These are phyloP conservation scores for Drosophila fulvimacula DNA, from an alignment of 2,888 invertebrate genomes.

Conservation along the genomic window DNA sequence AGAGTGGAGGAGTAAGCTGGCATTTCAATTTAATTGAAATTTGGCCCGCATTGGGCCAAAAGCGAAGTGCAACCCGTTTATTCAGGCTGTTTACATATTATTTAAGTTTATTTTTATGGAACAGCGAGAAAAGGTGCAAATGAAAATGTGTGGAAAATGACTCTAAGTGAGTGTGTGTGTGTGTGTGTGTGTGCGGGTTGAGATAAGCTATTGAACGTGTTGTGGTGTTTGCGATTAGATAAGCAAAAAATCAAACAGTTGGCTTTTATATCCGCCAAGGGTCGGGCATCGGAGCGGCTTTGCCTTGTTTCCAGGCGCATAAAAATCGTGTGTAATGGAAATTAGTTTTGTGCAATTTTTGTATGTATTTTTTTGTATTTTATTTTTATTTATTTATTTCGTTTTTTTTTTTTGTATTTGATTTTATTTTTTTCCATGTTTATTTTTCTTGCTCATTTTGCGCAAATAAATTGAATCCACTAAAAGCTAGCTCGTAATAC, in stretches of 20 bases:
- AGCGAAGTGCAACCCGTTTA: conserved; percentile 53
- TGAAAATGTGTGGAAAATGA: conserved; percentile 38
- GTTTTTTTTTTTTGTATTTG: not conserved
- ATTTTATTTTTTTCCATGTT: no score
- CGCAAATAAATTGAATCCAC: conserved; percentile 52
- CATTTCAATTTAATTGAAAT: conserved; percentile 68
- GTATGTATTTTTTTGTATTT: conserved; percentile 1
- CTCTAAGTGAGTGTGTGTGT: not conserved
- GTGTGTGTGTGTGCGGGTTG: conserved; percentile 38
- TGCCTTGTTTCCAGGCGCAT: conserved; percentile 30
- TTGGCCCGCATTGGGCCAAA: conserved; percentile 62
- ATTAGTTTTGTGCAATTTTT: conserved; percentile 38
- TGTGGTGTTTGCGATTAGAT: conserved; percentile 60
- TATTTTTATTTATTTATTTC: not conserved
- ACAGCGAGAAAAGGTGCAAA: conserved; percentile 44
- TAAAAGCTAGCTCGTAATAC: conserved; percentile 11
- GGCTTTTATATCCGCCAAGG: conserved; percentile 35
- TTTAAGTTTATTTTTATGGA: conserved; percentile 69
- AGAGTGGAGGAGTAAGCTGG: not conserved
- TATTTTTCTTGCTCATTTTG: not conserved
- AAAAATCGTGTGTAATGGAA: conserved; percentile 55
- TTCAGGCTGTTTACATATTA: conserved; percentile 62
- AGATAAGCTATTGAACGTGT: conserved; percentile 44
- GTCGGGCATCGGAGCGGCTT: not conserved
- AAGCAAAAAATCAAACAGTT: conserved; percentile 65